A percentile compares a stretch with the other conserved stretches of the same genome.
Conservation (phyloP, 2,888 invertebrate genomes). For the Hecatera dysodea region DNA sequence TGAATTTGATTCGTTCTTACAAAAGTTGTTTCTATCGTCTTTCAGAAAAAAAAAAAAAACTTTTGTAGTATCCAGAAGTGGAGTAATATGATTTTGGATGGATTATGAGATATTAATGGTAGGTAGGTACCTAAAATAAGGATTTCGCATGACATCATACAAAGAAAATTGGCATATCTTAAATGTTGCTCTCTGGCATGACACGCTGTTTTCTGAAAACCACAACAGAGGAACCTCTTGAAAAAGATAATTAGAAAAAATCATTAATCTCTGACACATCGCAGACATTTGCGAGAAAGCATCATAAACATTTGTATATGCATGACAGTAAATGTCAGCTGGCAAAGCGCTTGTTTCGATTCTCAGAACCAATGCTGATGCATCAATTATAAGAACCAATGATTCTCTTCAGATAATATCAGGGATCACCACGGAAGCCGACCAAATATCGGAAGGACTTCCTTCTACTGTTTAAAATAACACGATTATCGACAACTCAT, state of each 20-base stretch:
- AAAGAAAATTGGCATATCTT: background rate
- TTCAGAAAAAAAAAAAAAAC: no score
- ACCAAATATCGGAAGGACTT: conserved; percentile 51
- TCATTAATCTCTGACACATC: conserved; percentile 21
- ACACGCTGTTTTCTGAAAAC: background rate
- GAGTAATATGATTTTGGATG: no score
- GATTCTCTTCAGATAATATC: conserved; percentile 16
- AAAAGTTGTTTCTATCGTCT: background rate
- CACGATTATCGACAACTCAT: conserved; percentile 41
- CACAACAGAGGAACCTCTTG: background rate
- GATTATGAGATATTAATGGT: no score
- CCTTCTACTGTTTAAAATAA: conserved; percentile 51
- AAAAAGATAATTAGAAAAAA: conserved; percentile 5
- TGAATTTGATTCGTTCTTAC: no score
- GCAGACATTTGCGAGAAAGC: conserved; percentile 19
- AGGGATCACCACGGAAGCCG: conserved; percentile 18
- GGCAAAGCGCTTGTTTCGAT: conserved; percentile 15
- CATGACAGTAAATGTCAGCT: conserved; percentile 5
- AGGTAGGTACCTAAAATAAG: no score
- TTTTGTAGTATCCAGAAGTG: no score
- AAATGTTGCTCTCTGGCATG: background rate
- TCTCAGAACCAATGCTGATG: conserved; percentile 23
- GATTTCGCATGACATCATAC: background rate
- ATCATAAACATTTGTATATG: background rate
- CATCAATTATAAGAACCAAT: conserved; percentile 34